Conservation (phyloP, 2,888 invertebrate species). For the Teleogryllus oceanicus region DNA sequence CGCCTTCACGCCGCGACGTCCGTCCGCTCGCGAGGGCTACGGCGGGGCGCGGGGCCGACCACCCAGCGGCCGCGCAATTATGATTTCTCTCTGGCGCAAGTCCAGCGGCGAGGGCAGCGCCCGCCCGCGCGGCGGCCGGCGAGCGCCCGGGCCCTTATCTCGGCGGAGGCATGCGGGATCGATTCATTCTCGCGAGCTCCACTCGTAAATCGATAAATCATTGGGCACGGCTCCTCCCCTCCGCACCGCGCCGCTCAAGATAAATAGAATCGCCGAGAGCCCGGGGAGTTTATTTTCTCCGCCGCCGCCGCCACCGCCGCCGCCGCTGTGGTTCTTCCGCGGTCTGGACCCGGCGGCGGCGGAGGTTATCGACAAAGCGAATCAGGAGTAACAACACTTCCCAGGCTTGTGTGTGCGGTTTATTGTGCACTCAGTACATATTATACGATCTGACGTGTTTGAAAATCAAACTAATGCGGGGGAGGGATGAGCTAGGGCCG, state of each 20-base stretch:
- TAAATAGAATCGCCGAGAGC: neutral
- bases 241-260: neutral
- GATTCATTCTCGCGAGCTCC: conserved; percentile 10
- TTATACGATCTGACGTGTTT: neutral
- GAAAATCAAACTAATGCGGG: neutral
- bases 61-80: no score
- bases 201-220: neutral
- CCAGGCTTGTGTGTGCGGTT: neutral
- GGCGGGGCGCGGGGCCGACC: no score
- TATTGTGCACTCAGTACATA: neutral
- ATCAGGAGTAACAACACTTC: conserved; percentile 8
- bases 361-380: neutral
- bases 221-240: neutral
- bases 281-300: neutral
- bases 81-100: no score
- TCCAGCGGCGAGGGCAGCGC: no score
- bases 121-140: neutral
- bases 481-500: neutral
- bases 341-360: neutral
- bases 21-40: no score
- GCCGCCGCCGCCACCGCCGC: neutral
- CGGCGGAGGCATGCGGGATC: conserved; percentile 8
- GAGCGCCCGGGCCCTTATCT: neutral
- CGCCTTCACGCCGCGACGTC: no score
- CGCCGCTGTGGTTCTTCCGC: neutral